phyloP scores from a whole-genome alignment of 2,113 vertebrate genomes.

The Anolis sagrei region DNA sequence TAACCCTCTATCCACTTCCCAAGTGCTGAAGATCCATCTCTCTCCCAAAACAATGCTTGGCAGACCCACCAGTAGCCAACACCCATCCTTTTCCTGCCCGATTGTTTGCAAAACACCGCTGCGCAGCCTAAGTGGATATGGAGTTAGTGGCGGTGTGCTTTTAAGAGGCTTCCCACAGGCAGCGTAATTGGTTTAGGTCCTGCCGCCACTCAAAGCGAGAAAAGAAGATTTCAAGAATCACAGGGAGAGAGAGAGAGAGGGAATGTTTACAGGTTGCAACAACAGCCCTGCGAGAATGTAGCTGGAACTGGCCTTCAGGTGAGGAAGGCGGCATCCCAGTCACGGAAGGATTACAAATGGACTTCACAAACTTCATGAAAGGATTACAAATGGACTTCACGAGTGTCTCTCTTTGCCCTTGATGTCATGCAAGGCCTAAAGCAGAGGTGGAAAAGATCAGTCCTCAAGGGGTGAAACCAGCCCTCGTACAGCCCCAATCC shows the following conservation, averaged over 20 bases:
- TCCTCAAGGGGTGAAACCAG: too few species aligned
- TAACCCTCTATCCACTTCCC: too few species aligned
- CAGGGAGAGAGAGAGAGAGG: not conserved
- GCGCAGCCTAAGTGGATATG: not conserved
- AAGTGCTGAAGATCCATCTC: not conserved
- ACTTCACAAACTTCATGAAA: too few species aligned
- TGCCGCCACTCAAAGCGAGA: not conserved
- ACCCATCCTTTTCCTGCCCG: too few species aligned
- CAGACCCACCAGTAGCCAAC: not conserved
- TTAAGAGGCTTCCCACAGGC: not conserved
- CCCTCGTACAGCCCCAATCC: too few species aligned
- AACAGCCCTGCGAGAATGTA: not conserved
- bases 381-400: too few species aligned
- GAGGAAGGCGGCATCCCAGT: too few species aligned
- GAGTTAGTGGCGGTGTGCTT: not conserved
- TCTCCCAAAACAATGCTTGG: not conserved
- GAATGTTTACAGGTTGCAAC: not conserved
- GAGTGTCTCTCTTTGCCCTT: too few species aligned
- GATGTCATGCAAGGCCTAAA: too few species aligned
- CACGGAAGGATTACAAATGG: too few species aligned
- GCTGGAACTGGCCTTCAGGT: not conserved
- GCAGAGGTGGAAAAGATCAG: too few species aligned
- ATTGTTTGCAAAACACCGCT: not conserved
- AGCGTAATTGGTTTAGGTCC: not conserved
- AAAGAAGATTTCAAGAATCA: not conserved